Evolutionary conservation across 1,140 invertebrate genomes (phyloP).

Genomic region (Colletes gigas): DNA sequence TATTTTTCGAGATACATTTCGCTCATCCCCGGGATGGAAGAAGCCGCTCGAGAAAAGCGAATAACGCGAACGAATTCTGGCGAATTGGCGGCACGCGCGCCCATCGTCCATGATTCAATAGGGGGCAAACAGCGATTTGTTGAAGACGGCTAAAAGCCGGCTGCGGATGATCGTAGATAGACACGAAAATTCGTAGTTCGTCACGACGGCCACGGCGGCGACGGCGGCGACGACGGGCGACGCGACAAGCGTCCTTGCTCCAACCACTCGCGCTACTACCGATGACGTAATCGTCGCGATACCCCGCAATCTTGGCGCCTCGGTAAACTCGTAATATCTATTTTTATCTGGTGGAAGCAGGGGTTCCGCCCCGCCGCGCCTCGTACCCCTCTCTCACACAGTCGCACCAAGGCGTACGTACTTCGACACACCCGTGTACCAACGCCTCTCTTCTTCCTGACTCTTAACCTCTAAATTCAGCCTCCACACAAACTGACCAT

Average conservation of each 20-base stretch:
- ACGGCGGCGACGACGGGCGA: constrained; percentile 59
- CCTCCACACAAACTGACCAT: constrained; percentile 2
- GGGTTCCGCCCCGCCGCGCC: constrained; percentile 52
- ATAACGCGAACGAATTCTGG: too few species aligned
- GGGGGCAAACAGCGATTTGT: not conserved
- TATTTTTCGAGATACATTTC: too few species aligned
- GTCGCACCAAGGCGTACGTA: constrained; percentile 1
- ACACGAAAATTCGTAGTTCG: constrained; percentile 53
- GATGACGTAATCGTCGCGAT: constrained; percentile 80
- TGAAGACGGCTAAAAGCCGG: constrained; percentile 29
- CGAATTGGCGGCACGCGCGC: too few species aligned
- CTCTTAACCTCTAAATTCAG: constrained; percentile 40
- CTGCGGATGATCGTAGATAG: constrained; percentile 51
- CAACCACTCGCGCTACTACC: constrained; percentile 72
- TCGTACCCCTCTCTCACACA: constrained; percentile 12
- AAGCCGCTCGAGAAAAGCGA: too few species aligned
- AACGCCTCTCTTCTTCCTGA: constrained; percentile 37
- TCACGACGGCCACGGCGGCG: constrained; percentile 33
- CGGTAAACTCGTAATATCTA: constrained; percentile 80
- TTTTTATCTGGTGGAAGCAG: constrained; percentile 78
- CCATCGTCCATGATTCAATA: not conserved
- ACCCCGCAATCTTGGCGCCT: constrained; percentile 80
- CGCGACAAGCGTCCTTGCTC: constrained; percentile 72
- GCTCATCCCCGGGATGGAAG: too few species aligned
- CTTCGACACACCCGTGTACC: constrained; percentile 39